Percentiles rank a stretch among this genome's conserved stretches.
These are phyloP conservation scores for Bubo scandiacus DNA, from an alignment of 2,113 vertebrate genomes.

Conservation along the genomic window DNA sequence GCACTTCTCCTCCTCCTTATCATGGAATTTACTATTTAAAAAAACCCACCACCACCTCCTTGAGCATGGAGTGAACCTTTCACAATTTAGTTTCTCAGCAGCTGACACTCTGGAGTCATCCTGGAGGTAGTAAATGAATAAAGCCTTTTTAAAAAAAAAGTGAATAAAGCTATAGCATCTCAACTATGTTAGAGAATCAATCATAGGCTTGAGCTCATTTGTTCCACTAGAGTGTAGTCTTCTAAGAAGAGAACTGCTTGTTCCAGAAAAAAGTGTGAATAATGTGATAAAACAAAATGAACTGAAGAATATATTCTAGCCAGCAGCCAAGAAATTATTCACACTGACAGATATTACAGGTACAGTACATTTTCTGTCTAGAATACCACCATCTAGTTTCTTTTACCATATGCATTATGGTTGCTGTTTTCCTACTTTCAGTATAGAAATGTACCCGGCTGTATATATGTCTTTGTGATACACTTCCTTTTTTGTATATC, in stretches of 20 bases:
- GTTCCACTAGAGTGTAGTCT: constrained; percentile 47
- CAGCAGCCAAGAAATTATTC: constrained; percentile 67
- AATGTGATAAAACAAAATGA: constrained; percentile 67
- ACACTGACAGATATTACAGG: constrained; percentile 56
- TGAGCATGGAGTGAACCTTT: constrained; percentile 62
- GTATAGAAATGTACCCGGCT: background rate
- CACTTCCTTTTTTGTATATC: background rate
- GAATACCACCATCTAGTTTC: constrained; percentile 25
- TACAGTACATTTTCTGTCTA: constrained; percentile 43
- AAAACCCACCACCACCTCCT: background rate
- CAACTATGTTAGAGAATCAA: constrained; percentile 58
- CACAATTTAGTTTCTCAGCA: constrained; percentile 48
- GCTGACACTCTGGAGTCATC: constrained; percentile 12
- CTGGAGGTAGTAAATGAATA: constrained; percentile 59
- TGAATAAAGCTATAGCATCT: constrained; percentile 47
- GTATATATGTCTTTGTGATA: background rate
- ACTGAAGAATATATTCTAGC: constrained; percentile 54
- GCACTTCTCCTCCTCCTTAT: constrained; percentile 66
- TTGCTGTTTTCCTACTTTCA: background rate
- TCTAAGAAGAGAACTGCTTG: constrained; percentile 51
- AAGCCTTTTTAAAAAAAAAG: background rate
- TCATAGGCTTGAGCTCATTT: constrained; percentile 50
- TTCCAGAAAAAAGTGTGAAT: constrained; percentile 67
- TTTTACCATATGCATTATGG: background rate
- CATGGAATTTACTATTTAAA: constrained; percentile 47